Evolutionary conservation across 2,113 vertebrate genomes (phyloP), one percentile per base, ranked within the genome.

Genomic region (Leptocoma aspasia): DNA sequence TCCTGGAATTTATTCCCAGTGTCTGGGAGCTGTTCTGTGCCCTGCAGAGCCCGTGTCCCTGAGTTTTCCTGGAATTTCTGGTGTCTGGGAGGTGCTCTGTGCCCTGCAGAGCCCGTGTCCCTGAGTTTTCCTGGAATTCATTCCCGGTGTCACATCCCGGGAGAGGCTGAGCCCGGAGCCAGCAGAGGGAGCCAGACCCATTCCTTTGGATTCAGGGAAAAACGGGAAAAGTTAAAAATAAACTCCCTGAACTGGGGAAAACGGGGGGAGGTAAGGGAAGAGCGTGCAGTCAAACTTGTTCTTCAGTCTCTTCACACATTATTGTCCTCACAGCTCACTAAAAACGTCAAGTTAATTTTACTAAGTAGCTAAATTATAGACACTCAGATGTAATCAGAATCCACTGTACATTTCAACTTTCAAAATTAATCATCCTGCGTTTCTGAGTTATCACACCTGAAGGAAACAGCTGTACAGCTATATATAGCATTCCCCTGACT

Each of bases 321-420:
- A 88, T 97, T 97, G 97, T 98, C 97, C 96, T 97, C 87, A 22
- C 86, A 90, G 85, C 92, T 96, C 82, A 63, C 90, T 82, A 92
- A 94, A 95, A 96, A 94, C 91, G 65, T 96, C 53, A 95, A 97
- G 96, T 98, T 98, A 92, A 97, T 98, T 98, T 98, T 94, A 96
- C 96, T 97, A 97, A 97, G 96, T 95, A 95, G 96, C 97, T 97
- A 97, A 97, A 97, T 97, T 96, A 97, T 86, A 97, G 95, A 97
- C 92, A 95, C 97, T 97, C 95, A 94, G 96, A 96, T 96, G 95
- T 95, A 94, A 95, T 97, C 94, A 97, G 94, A 93, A 95, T 82
- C 95, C 15, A 53, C 94, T 83, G 35, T 97, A 97, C 79, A 57
- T 97, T 97, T 97, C 96, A 93, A 63, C 68, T 95, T 73, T 63